Conservation (phyloP, 2,888 invertebrate species). For the Erebia palarica region DNA sequence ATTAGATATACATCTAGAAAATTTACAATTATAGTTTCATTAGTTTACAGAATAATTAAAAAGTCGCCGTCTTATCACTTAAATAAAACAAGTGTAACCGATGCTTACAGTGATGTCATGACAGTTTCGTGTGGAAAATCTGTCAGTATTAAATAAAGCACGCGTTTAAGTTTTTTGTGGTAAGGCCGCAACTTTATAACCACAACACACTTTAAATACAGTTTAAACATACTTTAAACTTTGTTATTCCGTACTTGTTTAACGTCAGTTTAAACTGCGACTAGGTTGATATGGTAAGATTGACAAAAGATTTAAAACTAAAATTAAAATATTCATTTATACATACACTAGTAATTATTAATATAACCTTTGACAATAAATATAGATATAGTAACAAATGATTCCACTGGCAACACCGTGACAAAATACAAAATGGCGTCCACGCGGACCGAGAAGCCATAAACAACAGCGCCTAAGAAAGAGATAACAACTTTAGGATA, state of each 20-base stretch:
- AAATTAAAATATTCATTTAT: conserved; percentile 5
- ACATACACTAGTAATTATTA: not conserved
- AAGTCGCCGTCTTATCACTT: not conserved
- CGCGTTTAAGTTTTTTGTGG: too few species aligned
- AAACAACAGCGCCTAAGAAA: conserved; percentile 82
- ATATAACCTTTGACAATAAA: conserved; percentile 19
- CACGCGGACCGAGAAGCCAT: conserved; percentile 63
- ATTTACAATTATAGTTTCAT: conserved; percentile 9
- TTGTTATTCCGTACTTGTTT: too few species aligned
- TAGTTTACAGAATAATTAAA: not conserved
- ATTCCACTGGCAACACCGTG: conserved; percentile 32
- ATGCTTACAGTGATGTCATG: too few species aligned
- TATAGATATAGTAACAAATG: conserved; percentile 16
- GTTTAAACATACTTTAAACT: too few species aligned
- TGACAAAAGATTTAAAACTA: not conserved
- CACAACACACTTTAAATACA: too few species aligned
- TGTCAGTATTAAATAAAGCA: too few species aligned
- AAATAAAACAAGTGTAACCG: too few species aligned
- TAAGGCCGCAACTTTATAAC: too few species aligned
- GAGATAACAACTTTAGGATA: conserved; percentile 80
- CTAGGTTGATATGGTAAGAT: too few species aligned
- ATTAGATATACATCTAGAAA: conserved; percentile 16
- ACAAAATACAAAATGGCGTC: conserved; percentile 41
- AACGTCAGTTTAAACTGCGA: too few species aligned
- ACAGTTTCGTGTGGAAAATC: too few species aligned